Percentiles rank a stretch among this genome's conserved stretches.
These are phyloP conservation scores for Mythimna loreyi DNA, from an alignment of 2,888 invertebrate genomes.

Conservation along the genomic window DNA sequence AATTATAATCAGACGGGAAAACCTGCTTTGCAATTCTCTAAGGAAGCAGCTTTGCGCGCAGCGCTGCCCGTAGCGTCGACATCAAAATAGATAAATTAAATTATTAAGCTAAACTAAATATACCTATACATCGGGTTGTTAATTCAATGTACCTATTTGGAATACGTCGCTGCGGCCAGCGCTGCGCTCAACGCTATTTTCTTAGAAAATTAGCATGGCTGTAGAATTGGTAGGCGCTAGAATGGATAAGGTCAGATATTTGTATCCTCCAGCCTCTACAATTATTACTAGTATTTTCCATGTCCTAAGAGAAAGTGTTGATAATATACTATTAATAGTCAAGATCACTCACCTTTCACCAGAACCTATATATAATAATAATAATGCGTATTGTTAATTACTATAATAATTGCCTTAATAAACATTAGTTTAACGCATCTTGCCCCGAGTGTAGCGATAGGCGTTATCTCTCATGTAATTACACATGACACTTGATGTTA, in stretches of 20 bases:
- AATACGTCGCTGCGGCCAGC: no score
- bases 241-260: neutral
- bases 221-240: neutral
- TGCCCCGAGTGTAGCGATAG: conserved; percentile 32
- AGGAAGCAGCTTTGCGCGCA: no score
- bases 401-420: conserved; percentile 4
- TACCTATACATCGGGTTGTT: no score
- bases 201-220: no score
- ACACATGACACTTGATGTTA: no score
- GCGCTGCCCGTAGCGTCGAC: no score
- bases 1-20: no score
- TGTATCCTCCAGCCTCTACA: neutral
- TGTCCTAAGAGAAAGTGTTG: conserved; percentile 9
- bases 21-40: no score
- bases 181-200: no score
- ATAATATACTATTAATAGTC: conserved; percentile 29
- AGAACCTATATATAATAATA: neutral
- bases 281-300: neutral
- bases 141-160: no score
- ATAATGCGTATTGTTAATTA: conserved; percentile 2
- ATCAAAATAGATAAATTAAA: no score
- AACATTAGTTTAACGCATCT: conserved; percentile 21
- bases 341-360: conserved; percentile 6
- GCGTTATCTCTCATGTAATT: conserved; percentile 30
- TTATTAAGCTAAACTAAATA: no score